Evolutionary conservation across 1,140 invertebrate species (phyloP), one percentile per base, ranked within the genome.

Genomic region (Diachasmimorpha longicaudata): DNA sequence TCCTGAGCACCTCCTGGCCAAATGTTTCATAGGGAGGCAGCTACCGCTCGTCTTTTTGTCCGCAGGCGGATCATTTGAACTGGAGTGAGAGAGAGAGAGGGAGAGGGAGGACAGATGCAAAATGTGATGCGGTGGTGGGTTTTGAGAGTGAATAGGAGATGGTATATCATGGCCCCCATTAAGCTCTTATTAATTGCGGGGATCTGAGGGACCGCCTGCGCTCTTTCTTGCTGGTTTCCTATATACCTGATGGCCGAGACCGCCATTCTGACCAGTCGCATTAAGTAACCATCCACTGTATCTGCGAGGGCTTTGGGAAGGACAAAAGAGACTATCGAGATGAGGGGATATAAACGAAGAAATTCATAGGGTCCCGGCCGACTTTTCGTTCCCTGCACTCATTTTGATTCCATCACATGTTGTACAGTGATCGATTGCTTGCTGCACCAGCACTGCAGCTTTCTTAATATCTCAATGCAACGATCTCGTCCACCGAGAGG

Each of bases 151-250:
- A 37, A 63, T 77, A 71, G 78, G 70, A 46, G 77, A 68, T 71
- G 55, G 76, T 55, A 75, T 70, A 23, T 37, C 31, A 31, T 16
- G 84, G 83, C 80, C 85, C 73, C 86, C 86, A 88, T 88, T 88
- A 88, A 86, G 86, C 85, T 85, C 85, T 88, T 88, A 88, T 88
- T 88, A 88, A 88, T 88, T 88, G 86, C 85, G 80, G 85, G 85
- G 85, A 88, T 88, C 86, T 86, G 82, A 88, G 80, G 81, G 80
- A 81, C 85, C 86, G 85, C 84, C 72, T 83, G 77, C 81, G 48
- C 81, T 75, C 80, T 86, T 87, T 88, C 86, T 87, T 88, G 86
- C 36, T 14, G 9, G 13, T 52, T n/a, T 31, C 31, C 25, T 68
- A 11, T 68, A 68, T 68, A 37, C 36, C 25, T 66, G 23, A 58